A percentile compares a stretch with the other conserved stretches of the same genome.
Evolutionary conservation across 2,888 invertebrate genomes (phyloP).

Genomic region (Drosophila setosimentum): DNA sequence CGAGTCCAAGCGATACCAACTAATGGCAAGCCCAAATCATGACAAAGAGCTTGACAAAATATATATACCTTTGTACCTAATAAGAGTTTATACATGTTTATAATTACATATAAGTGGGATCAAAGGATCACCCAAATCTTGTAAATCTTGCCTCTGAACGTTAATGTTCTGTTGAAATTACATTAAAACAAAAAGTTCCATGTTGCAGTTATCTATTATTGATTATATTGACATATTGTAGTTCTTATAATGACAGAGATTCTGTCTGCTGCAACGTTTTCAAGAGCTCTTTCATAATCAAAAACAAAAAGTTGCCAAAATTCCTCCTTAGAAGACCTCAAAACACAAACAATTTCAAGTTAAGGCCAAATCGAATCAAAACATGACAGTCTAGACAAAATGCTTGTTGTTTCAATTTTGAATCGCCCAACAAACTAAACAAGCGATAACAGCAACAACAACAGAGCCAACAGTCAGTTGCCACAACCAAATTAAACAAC

Average conservation of each 20-base stretch:
- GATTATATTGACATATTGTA: not conserved
- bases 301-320: not conserved
- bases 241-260: not conserved
- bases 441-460: conserved; percentile 3
- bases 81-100: not conserved
- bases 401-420: conserved; percentile 68
- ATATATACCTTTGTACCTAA: not conserved
- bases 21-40: conserved; percentile 50
- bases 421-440: conserved; percentile 21
- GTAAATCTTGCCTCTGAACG: not conserved
- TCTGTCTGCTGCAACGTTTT: not conserved
- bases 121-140: not conserved
- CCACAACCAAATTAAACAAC: conserved; percentile 14
- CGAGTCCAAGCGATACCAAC: conserved; percentile 56
- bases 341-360: conserved; percentile 26
- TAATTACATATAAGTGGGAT: not conserved
- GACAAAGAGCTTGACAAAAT: not conserved
- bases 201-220: not conserved
- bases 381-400: conserved; percentile 74
- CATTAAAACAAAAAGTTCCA: not conserved
- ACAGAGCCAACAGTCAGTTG: conserved; percentile 17
- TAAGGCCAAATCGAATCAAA: conserved; percentile 71
- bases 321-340: conserved; percentile 14
- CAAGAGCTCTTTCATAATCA: conserved; percentile 1
- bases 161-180: not conserved